Evolutionary conservation across 2,113 vertebrate species (phyloP), one percentile per base, ranked within the genome.

Genomic region (Azemiops feae): DNA sequence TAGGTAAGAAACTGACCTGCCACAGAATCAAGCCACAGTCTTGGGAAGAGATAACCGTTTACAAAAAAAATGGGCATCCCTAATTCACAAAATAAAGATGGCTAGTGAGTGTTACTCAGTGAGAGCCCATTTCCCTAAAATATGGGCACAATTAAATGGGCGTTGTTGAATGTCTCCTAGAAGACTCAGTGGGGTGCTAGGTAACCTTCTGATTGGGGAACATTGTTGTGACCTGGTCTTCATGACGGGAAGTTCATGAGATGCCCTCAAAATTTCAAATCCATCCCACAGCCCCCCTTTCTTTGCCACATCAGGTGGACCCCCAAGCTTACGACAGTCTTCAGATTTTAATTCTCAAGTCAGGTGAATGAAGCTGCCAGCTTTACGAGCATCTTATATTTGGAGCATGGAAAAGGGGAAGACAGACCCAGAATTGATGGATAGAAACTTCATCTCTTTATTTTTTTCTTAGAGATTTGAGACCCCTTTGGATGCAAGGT

Each of bases 291-390:
- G 12, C 1, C 64, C 5, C 1, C 4, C 64, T 1, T 5, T n/a
- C 64, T 74, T n/a, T 74, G 69, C 53, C 64, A 43, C 86, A 64
- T 91, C 91, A 90, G 94, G 64, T 57, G 16, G 94, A 89, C 57
- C 34, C 86, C 54, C 94, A 93, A 53, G 55, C 18, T 53, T 81
- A 0, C 34, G 11, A 1, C 1, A 27, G 54, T 54, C 54, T 7
- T 95, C 94, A 54, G 25, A 12, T 86, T 86, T 87, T 7, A 50
- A n/a, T 30, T 87, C 27, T 52, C 86, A 20, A 52, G 27, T 91
- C 94, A 93, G 95, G 94, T 7, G 64, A 96, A 50, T 89, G 92
- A 95, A 92, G 50, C 12, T 94, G 9, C 88, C 95, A 94, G 89
- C 95, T 57, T 93, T 87, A 94, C 47, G 30, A 50, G 90, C 54